These are phyloP conservation scores for Nothobranchius kuhntae DNA, from an alignment of 2,113 vertebrate genomes.

Conservation along the genomic window DNA sequence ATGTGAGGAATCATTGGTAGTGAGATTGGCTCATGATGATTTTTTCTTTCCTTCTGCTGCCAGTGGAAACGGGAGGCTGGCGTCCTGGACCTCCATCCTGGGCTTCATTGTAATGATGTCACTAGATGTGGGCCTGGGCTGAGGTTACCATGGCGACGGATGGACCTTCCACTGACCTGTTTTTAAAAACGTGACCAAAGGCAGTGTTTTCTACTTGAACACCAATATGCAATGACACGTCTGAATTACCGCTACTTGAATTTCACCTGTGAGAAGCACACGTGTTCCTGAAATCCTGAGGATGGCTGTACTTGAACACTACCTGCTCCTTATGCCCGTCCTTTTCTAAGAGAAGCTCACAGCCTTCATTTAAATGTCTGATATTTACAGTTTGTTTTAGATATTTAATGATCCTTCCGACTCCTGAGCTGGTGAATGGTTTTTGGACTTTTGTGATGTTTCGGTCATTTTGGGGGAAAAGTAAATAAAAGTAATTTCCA, in stretches of 20 bases:
- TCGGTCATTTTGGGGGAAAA: background rate
- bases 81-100: slow-evolving; percentile 91
- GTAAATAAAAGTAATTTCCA: background rate
- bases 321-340: background rate
- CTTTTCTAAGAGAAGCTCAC: slow-evolving; percentile 3
- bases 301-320: slow-evolving; percentile 29
- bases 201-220: slow-evolving; percentile 36
- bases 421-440: slow-evolving; percentile 7
- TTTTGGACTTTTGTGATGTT: background rate
- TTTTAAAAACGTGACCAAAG: slow-evolving; percentile 56
- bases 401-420: slow-evolving; percentile 1
- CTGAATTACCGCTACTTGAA: slow-evolving; percentile 39
- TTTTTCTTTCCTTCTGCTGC: background rate
- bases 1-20: too few relatives aligned
- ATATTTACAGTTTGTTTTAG: too few relatives aligned
- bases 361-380: too few relatives aligned
- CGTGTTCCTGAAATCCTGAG: background rate
- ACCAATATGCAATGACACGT: slow-evolving; percentile 6
- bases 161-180: slow-evolving; percentile 24
- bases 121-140: slow-evolving; percentile 92
- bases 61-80: slow-evolving; percentile 94
- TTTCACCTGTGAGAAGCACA: background rate
- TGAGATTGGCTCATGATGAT: background rate
- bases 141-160: slow-evolving; percentile 37
- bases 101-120: slow-evolving; percentile 99